phyloP scores from a whole-genome alignment of 2,797 vertebrate genomes.

The Sardinella longiceps region DNA sequence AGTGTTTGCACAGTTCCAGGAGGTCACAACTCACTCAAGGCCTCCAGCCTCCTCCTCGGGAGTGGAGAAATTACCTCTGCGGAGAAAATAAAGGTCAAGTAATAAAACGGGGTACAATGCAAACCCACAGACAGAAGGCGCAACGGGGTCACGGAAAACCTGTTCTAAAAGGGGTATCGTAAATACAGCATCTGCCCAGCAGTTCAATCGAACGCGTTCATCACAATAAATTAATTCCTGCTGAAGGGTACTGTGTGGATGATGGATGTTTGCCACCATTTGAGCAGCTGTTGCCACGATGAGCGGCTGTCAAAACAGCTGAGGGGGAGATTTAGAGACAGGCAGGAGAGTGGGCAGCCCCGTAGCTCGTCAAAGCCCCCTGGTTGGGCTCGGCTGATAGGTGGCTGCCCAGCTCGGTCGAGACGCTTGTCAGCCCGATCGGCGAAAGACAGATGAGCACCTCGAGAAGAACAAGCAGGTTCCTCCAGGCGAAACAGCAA shows the following conservation, averaged over 20 bases:
- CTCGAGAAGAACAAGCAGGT: background rate
- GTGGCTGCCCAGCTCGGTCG: background rate
- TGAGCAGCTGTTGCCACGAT: conserved; percentile 10
- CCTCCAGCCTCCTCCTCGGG: background rate
- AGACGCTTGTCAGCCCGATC: background rate
- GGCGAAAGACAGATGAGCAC: background rate
- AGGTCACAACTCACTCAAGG: background rate
- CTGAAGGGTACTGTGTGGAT: background rate
- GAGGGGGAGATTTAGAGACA: conserved; percentile 16
- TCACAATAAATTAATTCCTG: background rate
- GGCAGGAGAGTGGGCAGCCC: background rate
- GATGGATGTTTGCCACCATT: conserved; percentile 8
- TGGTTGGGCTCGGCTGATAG: background rate
- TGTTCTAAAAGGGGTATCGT: background rate
- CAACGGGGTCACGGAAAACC: background rate
- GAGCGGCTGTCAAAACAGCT: conserved; percentile 10
- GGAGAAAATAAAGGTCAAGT: background rate
- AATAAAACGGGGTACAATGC: background rate
- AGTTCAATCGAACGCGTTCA: background rate
- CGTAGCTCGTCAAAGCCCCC: background rate
- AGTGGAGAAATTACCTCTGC: background rate
- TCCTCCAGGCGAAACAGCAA: background rate
- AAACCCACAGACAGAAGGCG: background rate
- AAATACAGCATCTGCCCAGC: conserved; percentile 10
- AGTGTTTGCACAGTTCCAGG: background rate